Conservation (phyloP, 2,113 vertebrate genomes). For the Microcebus jonahi region DNA sequence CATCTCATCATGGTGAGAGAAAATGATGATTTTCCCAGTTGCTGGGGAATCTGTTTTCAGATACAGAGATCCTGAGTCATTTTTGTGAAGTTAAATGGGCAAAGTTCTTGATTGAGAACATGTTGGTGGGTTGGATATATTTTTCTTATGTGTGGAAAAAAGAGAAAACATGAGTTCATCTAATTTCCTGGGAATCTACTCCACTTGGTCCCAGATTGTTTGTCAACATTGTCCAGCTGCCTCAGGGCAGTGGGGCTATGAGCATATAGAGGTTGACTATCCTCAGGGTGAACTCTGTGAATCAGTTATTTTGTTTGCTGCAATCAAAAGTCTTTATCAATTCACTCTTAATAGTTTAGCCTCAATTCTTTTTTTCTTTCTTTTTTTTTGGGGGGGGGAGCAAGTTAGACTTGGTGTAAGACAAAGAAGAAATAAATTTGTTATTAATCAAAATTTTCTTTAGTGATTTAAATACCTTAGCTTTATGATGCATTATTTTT, state of each 20-base stretch:
- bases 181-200: neutral
- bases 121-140: neutral
- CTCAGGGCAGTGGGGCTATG: neutral
- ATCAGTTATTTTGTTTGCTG: conserved; percentile 4
- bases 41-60: neutral
- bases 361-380: neutral
- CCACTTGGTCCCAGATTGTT: conserved; percentile 36
- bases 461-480: conserved; percentile 5
- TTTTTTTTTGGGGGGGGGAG: neutral
- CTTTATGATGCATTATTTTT: neutral
- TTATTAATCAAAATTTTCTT: conserved; percentile 15
- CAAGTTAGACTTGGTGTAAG: neutral
- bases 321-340: conserved; percentile 55
- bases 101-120: neutral
- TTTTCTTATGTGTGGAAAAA: neutral
- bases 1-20: neutral
- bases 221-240: neutral
- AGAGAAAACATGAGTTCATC: neutral
- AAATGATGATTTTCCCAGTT: neutral
- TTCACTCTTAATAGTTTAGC: neutral
- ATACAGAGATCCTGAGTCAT: neutral
- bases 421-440: conserved; percentile 36
- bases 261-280: neutral
- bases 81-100: neutral
- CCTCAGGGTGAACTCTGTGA: neutral